These are phyloP conservation scores for Scaptomyza tumidula DNA, from an alignment of 2,888 invertebrate genomes.

Conservation along the genomic window DNA sequence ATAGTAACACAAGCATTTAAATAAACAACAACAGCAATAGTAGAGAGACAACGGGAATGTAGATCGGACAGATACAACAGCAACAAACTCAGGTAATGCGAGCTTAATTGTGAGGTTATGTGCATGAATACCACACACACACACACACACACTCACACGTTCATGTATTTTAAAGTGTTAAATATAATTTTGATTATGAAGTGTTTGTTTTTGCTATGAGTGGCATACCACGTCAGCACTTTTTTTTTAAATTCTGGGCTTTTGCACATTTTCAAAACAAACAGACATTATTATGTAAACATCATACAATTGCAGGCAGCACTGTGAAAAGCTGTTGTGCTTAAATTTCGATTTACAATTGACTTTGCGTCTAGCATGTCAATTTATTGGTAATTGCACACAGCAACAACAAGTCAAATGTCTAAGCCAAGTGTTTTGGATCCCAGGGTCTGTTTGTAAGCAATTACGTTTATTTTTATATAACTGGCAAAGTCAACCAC, in stretches of 20 bases:
- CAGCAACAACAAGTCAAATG: neutral
- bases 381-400: too few species aligned
- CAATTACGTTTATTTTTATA: slow-evolving; percentile 45
- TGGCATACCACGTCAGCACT: slow-evolving; percentile 32
- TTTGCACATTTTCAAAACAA: slow-evolving; percentile 24
- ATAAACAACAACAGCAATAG: slow-evolving; percentile 26
- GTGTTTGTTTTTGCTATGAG: slow-evolving; percentile 26
- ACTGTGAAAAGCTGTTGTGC: neutral
- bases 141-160: neutral
- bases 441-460: neutral
- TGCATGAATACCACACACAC: neutral
- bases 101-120: slow-evolving; percentile 18
- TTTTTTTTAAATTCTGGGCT: slow-evolving; percentile 1
- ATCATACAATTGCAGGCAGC: slow-evolving; percentile 11
- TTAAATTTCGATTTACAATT: slow-evolving; percentile 1
- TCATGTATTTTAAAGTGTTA: slow-evolving; percentile 15
- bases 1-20: slow-evolving; percentile 30
- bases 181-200: slow-evolving; percentile 41
- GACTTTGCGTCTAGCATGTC: too few species aligned
- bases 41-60: slow-evolving; percentile 9
- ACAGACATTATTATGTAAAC: slow-evolving; percentile 1
- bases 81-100: slow-evolving; percentile 13
- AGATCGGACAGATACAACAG: slow-evolving; percentile 6
- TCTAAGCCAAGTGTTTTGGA: slow-evolving; percentile 20
- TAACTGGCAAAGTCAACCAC: neutral